Evolutionary conservation across 2,797 vertebrate genomes (phyloP).

Genomic region (Spondyliosoma cantharus): DNA sequence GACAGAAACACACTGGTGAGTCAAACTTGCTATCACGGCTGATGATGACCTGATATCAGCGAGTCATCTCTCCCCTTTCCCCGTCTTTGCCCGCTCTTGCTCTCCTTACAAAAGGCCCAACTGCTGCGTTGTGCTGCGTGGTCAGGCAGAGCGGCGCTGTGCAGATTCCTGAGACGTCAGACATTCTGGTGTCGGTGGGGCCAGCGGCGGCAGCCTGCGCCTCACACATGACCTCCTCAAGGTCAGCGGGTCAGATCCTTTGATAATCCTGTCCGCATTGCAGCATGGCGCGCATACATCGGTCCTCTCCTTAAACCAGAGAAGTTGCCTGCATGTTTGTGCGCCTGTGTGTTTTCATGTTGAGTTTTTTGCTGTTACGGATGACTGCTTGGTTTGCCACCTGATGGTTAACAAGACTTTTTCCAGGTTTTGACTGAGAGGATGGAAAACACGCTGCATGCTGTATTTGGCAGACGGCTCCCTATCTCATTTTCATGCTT

Average conservation of each 20-base stretch:
- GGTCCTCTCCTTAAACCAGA: conserved; percentile 45
- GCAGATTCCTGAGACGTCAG: conserved; percentile 75
- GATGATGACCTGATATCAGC: not conserved
- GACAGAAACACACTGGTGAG: not conserved
- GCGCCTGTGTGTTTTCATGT: conserved; percentile 13
- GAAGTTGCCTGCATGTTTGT: conserved; percentile 16
- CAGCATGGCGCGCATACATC: conserved; percentile 47
- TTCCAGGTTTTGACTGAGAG: conserved; percentile 31
- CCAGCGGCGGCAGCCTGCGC: conserved; percentile 58
- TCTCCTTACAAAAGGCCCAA: conserved; percentile 6
- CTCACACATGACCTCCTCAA: conserved; percentile 75
- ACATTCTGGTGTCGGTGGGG: conserved; percentile 71
- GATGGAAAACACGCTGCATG: conserved; percentile 37
- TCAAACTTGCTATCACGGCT: conserved; percentile 1
- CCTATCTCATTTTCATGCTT: conserved; percentile 26
- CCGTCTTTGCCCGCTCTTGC: not conserved
- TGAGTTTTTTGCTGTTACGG: not conserved
- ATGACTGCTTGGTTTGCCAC: conserved; percentile 15
- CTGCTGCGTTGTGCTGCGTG: conserved; percentile 48
- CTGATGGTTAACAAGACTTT: conserved; percentile 15
- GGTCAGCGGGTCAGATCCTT: conserved; percentile 74
- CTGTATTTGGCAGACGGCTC: conserved; percentile 53
- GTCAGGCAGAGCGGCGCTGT: conserved; percentile 57
- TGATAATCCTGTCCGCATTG: conserved; percentile 76
- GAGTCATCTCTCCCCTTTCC: not conserved